Evolutionary conservation across 2,797 vertebrate species (phyloP).

Genomic region (Hypotaenidia okinawae): DNA sequence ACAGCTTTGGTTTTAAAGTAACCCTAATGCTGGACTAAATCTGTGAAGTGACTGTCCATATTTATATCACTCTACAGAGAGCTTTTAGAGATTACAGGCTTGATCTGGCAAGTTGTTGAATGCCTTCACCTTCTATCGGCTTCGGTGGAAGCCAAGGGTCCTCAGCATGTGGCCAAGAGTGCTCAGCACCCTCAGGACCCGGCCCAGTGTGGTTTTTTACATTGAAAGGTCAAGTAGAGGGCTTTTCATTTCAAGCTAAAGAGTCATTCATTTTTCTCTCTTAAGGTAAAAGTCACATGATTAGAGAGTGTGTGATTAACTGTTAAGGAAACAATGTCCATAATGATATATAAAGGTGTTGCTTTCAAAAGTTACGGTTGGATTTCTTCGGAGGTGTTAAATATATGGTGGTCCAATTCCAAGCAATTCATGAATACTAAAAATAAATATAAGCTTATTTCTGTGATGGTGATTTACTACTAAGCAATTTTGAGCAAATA

Average conservation of each 20-base stretch:
- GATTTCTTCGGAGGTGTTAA: slow-evolving; percentile 75
- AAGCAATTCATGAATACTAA: slow-evolving; percentile 77
- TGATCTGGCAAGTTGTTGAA: slow-evolving; percentile 17
- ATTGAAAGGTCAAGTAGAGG: slow-evolving; percentile 74
- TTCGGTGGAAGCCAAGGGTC: not conserved
- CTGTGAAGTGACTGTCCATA: slow-evolving; percentile 67
- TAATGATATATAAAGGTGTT: slow-evolving; percentile 79
- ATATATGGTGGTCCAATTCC: slow-evolving; percentile 76
- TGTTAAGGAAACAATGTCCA: slow-evolving; percentile 75
- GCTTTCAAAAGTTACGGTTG: slow-evolving; percentile 74
- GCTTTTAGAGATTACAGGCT: slow-evolving; percentile 60
- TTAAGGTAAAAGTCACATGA: slow-evolving; percentile 74
- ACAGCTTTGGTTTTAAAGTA: slow-evolving; percentile 69
- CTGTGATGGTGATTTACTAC: slow-evolving; percentile 79
- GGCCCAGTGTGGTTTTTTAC: not conserved
- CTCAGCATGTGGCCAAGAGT: not conserved
- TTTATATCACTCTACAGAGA: slow-evolving; percentile 64
- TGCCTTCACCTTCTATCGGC: not conserved
- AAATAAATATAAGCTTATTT: slow-evolving; percentile 80
- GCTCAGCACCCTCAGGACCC: slow-evolving; percentile 37
- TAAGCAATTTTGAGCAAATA: slow-evolving; percentile 80
- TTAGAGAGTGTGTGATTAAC: slow-evolving; percentile 76
- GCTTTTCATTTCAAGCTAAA: slow-evolving; percentile 68
- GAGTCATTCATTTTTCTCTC: slow-evolving; percentile 72
- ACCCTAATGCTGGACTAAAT: slow-evolving; percentile 55